Evolutionary conservation across 2,888 invertebrate species (phyloP).

Genomic region (Hydriomena furcata): DNA sequence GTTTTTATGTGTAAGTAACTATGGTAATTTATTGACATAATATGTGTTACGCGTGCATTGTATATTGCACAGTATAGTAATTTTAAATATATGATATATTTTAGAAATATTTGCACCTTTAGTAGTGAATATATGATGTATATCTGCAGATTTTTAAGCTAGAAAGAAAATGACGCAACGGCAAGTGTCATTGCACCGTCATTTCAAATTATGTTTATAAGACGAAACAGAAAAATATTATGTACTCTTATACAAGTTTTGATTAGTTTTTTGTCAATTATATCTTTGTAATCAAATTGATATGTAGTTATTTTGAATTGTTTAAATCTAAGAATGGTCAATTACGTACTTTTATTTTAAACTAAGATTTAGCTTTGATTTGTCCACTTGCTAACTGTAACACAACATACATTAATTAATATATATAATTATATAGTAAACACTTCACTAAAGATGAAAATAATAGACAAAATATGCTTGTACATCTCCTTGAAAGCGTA

Average conservation of each 20-base stretch:
- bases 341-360: conserved; percentile 76
- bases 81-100: conserved; percentile 78
- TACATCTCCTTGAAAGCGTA: conserved; percentile 17
- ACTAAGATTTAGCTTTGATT: conserved; percentile 61
- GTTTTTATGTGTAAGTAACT: conserved; percentile 75
- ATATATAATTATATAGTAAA: conserved; percentile 7
- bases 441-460: background rate
- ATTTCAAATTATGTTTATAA: conserved; percentile 61
- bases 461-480: conserved; percentile 8
- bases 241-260: conserved; percentile 62
- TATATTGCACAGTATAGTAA: conserved; percentile 78
- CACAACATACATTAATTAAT: conserved; percentile 27
- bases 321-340: conserved; percentile 81
- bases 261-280: conserved; percentile 82
- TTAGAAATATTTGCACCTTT: conserved; percentile 83
- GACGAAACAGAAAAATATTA: conserved; percentile 52
- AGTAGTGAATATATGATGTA: conserved; percentile 78
- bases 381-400: conserved; percentile 44
- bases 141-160: conserved; percentile 77
- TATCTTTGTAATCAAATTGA: conserved; percentile 72
- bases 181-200: conserved; percentile 45
- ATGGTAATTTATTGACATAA: conserved; percentile 54
- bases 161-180: conserved; percentile 52
- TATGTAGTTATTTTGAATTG: conserved; percentile 75
- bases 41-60: conserved; percentile 78